A percentile compares a stretch with the other conserved stretches of the same genome.
Evolutionary conservation across 2,113 vertebrate species (phyloP).

Genomic region (Melanocharis versteri): DNA sequence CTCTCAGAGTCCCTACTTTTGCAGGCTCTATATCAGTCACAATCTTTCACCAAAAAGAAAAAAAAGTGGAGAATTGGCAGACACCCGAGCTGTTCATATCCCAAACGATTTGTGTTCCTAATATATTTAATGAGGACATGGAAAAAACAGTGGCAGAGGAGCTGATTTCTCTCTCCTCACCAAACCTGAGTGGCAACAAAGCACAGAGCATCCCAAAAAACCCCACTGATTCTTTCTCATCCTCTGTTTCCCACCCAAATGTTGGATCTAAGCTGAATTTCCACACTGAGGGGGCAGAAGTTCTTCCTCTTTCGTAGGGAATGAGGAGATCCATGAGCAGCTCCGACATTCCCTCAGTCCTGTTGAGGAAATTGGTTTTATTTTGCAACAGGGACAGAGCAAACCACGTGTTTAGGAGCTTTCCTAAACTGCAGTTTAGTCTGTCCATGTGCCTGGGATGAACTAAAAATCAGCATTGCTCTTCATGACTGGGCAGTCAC

Average conservation of each 20-base stretch:
- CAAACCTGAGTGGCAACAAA: background rate
- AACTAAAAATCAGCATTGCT: background rate
- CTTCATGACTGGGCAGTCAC: background rate
- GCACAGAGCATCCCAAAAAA: background rate
- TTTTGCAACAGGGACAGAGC: background rate
- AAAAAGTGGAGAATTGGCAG: too few species aligned
- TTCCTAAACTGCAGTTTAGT: background rate
- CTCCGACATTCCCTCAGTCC: background rate
- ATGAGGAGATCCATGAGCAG: background rate
- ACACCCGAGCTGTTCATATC: background rate
- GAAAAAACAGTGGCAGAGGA: background rate
- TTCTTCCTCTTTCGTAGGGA: background rate
- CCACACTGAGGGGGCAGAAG: background rate
- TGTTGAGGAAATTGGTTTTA: background rate
- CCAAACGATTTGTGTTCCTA: background rate
- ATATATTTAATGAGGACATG: background rate
- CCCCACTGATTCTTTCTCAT: background rate
- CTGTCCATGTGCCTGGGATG: background rate
- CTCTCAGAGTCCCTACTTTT: background rate
- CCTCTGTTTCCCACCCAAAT: background rate
- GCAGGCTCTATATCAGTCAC: fast-evolving
- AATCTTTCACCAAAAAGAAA: background rate
- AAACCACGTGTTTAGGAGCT: background rate
- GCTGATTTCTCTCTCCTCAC: background rate
- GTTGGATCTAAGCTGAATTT: background rate